These are phyloP conservation scores for Odontamblyopus rebecca DNA, from an alignment of 2,797 vertebrate species.

Conservation along the genomic window DNA sequence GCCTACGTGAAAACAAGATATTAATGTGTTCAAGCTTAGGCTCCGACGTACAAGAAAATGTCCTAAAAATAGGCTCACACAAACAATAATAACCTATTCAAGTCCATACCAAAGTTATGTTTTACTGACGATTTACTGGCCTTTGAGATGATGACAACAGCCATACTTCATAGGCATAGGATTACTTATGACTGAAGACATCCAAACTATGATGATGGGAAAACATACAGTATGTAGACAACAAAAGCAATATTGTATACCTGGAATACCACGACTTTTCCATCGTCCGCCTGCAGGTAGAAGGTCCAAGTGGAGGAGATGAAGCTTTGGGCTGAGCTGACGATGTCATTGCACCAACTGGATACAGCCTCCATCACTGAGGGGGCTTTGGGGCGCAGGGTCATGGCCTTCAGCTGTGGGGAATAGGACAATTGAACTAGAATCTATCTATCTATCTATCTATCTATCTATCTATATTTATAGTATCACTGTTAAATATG, in stretches of 20 bases:
- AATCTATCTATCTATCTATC: too few relatives aligned
- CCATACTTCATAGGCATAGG: neutral
- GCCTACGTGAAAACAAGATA: constrained; percentile 3
- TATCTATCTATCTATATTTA: too few relatives aligned
- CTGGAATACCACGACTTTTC: constrained; percentile 95
- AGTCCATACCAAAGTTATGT: neutral
- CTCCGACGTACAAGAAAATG: neutral
- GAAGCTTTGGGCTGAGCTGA: constrained; percentile 95
- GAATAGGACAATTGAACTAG: constrained; percentile 1
- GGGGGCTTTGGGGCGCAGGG: constrained; percentile 74
- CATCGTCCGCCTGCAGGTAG: constrained; percentile 93
- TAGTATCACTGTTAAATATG: neutral
- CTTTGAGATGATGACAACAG: neutral
- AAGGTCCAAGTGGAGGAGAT: constrained; percentile 99
- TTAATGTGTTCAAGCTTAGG: neutral
- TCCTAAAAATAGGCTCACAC: neutral
- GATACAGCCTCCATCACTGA: constrained; percentile 88
- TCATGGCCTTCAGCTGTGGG: constrained; percentile 77
- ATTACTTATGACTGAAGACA: neutral
- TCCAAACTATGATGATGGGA: neutral
- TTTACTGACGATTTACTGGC: neutral
- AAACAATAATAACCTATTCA: neutral
- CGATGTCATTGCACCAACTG: constrained; percentile 91
- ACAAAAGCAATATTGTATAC: constrained; percentile 63
- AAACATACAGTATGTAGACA: neutral